Percentiles rank a stretch among this genome's conserved stretches.
These are phyloP conservation scores for Nansenia antarctica DNA, from an alignment of 2,113 vertebrate species.

Conservation along the genomic window DNA sequence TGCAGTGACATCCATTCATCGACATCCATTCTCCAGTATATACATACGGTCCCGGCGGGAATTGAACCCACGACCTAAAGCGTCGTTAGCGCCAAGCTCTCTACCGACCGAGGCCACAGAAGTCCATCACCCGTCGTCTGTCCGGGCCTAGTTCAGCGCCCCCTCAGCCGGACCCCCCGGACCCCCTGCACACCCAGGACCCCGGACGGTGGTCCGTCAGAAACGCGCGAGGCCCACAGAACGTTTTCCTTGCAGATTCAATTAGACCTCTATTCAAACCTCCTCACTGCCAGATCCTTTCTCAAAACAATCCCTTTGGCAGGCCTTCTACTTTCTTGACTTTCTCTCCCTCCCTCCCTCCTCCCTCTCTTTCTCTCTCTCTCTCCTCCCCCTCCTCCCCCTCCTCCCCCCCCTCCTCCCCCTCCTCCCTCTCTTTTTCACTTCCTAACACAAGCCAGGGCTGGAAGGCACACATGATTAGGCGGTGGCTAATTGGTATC, in stretches of 20 bases:
- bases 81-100: no score
- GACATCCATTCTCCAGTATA: no score
- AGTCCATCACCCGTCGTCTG: no score
- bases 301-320: constrained; percentile 56
- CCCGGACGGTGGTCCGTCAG: constrained; percentile 22
- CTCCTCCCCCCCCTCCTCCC: background rate
- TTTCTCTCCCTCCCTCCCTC: constrained; percentile 22
- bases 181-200: background rate
- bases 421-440: background rate
- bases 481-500: background rate
- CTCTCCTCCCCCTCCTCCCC: background rate
- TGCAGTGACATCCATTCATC: no score
- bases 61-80: no score
- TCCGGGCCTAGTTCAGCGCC: no score
- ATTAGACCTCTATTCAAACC: constrained; percentile 50
- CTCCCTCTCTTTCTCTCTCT: background rate
- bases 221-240: no score
- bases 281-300: constrained; percentile 55
- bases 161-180: background rate
- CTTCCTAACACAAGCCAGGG: background rate
- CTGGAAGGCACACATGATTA: background rate
- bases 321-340: constrained; percentile 20
- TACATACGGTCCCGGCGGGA: no score
- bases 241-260: constrained; percentile 59
- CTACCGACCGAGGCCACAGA: no score